phyloP scores from a whole-genome alignment of 2,797 vertebrate species.

The Adelosebastes latens region DNA sequence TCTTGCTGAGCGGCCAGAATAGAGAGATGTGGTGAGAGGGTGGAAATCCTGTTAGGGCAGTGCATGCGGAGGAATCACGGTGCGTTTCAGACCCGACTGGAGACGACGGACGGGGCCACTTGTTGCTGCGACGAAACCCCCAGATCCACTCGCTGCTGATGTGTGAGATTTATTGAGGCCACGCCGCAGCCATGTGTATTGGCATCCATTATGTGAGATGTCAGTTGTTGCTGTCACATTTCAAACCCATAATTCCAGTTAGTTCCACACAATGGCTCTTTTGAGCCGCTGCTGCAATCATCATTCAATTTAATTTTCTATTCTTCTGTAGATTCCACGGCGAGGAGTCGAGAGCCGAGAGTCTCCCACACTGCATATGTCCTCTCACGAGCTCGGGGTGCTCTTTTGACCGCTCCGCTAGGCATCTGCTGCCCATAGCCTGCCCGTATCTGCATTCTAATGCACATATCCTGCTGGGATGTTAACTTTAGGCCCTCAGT shows the following conservation, averaged over 20 bases:
- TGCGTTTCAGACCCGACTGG: conserved; percentile 42
- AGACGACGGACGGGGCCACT: conserved; percentile 50
- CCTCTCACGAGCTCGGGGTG: conserved; percentile 66
- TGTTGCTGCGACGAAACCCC: conserved; percentile 59
- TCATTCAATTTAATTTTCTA: conserved; percentile 77
- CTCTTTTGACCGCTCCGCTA: conserved; percentile 81
- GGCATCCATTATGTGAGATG: conserved; percentile 64
- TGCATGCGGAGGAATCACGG: conserved; percentile 62
- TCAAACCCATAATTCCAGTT: conserved; percentile 73
- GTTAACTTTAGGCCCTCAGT: conserved; percentile 84
- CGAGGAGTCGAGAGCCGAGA: conserved; percentile 41
- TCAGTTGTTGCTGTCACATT: conserved; percentile 79
- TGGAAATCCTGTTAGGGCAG: conserved; percentile 75
- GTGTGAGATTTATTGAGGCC: conserved; percentile 61
- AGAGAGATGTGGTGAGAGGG: conserved; percentile 64
- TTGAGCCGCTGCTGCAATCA: conserved; percentile 69
- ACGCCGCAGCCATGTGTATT: conserved; percentile 46
- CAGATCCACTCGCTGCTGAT: conserved; percentile 29
- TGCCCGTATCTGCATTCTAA: conserved; percentile 85
- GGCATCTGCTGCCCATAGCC: conserved; percentile 85
- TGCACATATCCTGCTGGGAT: conserved; percentile 82
- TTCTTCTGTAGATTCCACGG: conserved; percentile 67
- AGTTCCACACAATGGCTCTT: conserved; percentile 69
- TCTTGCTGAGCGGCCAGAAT: conserved; percentile 82
- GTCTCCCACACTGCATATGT: conserved; percentile 81